Conservation (phyloP, 1,140 invertebrate genomes). For the Heliconius hermathena region DNA sequence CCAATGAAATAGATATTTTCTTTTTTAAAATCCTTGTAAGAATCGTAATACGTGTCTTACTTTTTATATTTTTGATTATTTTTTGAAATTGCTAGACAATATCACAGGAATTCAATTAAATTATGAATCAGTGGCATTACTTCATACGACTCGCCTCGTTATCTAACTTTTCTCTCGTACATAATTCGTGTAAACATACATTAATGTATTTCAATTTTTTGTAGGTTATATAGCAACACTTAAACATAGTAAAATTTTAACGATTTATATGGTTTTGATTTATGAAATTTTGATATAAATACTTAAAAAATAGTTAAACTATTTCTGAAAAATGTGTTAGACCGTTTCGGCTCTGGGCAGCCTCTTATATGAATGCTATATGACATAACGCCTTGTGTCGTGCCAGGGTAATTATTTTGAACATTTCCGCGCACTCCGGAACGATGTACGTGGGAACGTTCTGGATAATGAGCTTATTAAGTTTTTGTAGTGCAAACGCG, state of each 20-base stretch:
- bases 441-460: slow-evolving; percentile 49
- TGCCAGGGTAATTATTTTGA: slow-evolving; percentile 45
- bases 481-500: slow-evolving; percentile 39
- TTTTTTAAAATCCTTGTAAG: neutral
- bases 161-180: too few species aligned
- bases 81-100: neutral
- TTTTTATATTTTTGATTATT: neutral
- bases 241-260: too few species aligned
- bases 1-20: neutral
- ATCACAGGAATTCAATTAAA: neutral
- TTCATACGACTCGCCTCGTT: too few species aligned
- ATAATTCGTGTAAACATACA: too few species aligned
- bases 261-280: too few species aligned
- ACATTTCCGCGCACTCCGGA: slow-evolving; percentile 47
- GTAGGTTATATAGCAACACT: too few species aligned
- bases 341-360: neutral
- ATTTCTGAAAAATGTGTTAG: neutral
- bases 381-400: slow-evolving; percentile 59
- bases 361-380: slow-evolving; percentile 26
- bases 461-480: slow-evolving; percentile 47
- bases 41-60: neutral
- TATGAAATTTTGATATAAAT: too few species aligned
- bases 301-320: neutral
- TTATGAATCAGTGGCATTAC: too few species aligned
- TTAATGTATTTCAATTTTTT: too few species aligned